Evolutionary conservation across 2,113 vertebrate genomes (phyloP).

Genomic region (Spilogale gracilis): DNA sequence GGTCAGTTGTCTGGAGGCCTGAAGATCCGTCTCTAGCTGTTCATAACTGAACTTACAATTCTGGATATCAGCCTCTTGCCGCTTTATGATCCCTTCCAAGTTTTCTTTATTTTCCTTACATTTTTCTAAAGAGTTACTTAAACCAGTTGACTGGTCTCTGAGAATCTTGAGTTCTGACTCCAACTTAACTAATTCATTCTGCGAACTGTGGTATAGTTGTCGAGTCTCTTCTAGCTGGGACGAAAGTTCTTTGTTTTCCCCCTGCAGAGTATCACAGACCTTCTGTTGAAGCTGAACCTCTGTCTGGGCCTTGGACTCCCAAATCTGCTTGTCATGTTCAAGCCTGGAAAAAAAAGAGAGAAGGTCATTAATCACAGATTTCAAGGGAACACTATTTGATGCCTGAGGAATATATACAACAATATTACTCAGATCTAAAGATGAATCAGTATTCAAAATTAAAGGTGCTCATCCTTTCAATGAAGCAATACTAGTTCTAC

Average conservation of each 20-base stretch:
- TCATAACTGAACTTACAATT: conserved; percentile 91
- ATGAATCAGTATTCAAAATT: conserved; percentile 42
- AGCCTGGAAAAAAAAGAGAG: conserved; percentile 85
- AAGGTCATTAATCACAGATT: conserved; percentile 11
- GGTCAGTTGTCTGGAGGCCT: conserved; percentile 91
- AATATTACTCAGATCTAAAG: conserved; percentile 13
- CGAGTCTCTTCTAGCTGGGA: conserved; percentile 84
- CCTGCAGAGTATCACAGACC: conserved; percentile 86
- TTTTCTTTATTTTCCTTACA: conserved; percentile 87
- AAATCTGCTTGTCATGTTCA: conserved; percentile 87
- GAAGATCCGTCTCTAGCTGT: conserved; percentile 94
- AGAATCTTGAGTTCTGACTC: conserved; percentile 88
- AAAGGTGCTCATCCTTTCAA: conserved; percentile 22
- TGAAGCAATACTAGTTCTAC: background rate
- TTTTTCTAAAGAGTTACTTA: conserved; percentile 89
- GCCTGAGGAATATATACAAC: background rate
- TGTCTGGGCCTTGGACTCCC: conserved; percentile 87
- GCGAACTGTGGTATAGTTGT: conserved; percentile 83
- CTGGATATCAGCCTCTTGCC: conserved; percentile 90
- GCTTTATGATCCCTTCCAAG: conserved; percentile 86
- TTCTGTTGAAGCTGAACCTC: conserved; percentile 86
- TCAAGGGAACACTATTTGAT: conserved; percentile 45
- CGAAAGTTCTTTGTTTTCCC: conserved; percentile 87
- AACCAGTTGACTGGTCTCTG: conserved; percentile 84
- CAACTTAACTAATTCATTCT: conserved; percentile 85